Evolutionary conservation across 2,113 vertebrate genomes (phyloP).

Genomic region (Apistogramma diplotaenia): DNA sequence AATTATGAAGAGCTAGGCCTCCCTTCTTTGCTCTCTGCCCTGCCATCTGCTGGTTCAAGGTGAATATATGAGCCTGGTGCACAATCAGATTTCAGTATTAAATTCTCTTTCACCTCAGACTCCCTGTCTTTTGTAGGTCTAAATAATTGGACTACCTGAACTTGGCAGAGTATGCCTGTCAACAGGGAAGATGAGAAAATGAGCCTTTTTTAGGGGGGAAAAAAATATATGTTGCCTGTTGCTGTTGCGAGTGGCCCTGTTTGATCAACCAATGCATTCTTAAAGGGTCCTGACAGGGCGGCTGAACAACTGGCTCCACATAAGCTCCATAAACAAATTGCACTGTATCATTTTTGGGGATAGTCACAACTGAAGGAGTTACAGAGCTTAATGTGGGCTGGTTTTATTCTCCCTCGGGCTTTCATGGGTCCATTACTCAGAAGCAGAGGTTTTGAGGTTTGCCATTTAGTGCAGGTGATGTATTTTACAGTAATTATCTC

Average conservation of each 20-base stretch:
- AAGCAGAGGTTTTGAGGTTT: conserved; percentile 35
- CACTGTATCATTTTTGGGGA: conserved; percentile 32
- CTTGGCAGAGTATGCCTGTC: conserved; percentile 48
- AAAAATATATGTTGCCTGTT: not conserved
- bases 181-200: conserved; percentile 4
- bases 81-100: conserved; percentile 17
- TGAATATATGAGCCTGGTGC: conserved; percentile 14
- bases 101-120: conserved; percentile 16
- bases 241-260: conserved; percentile 15
- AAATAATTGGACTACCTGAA: conserved; percentile 58
- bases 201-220: conserved; percentile 14
- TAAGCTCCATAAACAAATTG: conserved; percentile 69
- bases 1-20: conserved; percentile 66
- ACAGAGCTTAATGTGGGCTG: conserved; percentile 44
- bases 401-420: conserved; percentile 50
- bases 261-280: conserved; percentile 57
- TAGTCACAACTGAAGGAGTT: conserved; percentile 53
- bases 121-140: conserved; percentile 32
- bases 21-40: conserved; percentile 19
- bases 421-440: conserved; percentile 69
- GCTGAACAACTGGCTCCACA: conserved; percentile 44
- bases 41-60: conserved; percentile 41
- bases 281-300: conserved; percentile 60
- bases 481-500: conserved; percentile 69
- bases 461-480: conserved; percentile 65